A percentile compares a stretch with the other conserved stretches of the same genome.
These are phyloP conservation scores for Cyrtorhinus lividipennis DNA, from an alignment of 1,140 invertebrate species.

Conservation along the genomic window DNA sequence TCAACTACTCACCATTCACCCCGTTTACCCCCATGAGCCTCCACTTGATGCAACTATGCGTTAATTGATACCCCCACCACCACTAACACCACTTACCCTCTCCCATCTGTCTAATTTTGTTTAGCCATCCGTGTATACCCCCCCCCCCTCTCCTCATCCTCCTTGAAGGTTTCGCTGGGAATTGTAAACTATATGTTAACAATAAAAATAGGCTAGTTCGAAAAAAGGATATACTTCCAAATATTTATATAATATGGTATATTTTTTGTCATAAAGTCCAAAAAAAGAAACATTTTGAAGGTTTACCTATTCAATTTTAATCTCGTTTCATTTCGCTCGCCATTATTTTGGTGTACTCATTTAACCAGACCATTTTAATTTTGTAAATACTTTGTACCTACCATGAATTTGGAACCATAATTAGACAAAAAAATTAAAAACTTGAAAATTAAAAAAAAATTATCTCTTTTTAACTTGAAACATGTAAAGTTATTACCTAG, in stretches of 20 bases:
- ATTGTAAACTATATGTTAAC: conserved; percentile 7
- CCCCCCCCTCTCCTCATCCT: neutral
- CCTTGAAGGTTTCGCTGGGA: neutral
- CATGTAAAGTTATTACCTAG: conserved; percentile 18
- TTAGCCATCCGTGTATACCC: no score
- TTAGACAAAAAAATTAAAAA: conserved; percentile 5
- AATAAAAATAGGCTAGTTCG: conserved; percentile 4
- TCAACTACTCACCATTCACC: no score
- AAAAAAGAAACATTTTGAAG: neutral
- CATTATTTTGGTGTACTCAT: neutral
- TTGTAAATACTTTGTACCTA: conserved; percentile 11
- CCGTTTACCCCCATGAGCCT: no score
- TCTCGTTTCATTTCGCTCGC: neutral
- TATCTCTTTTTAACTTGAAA: conserved; percentile 12
- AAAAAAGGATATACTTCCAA: conserved; percentile 4
- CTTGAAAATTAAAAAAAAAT: conserved; percentile 15
- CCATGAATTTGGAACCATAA: conserved; percentile 11
- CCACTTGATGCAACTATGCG: no score
- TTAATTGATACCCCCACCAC: neutral
- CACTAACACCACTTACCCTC: neutral
- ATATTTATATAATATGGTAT: conserved; percentile 1
- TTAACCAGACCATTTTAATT: conserved; percentile 2
- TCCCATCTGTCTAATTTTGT: neutral
- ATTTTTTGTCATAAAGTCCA: conserved; percentile 7
- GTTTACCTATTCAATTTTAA: no score